A percentile compares a stretch with the other conserved stretches of the same genome.
Evolutionary conservation across 2,113 vertebrate species (phyloP).

Genomic region (Abramis brama): DNA sequence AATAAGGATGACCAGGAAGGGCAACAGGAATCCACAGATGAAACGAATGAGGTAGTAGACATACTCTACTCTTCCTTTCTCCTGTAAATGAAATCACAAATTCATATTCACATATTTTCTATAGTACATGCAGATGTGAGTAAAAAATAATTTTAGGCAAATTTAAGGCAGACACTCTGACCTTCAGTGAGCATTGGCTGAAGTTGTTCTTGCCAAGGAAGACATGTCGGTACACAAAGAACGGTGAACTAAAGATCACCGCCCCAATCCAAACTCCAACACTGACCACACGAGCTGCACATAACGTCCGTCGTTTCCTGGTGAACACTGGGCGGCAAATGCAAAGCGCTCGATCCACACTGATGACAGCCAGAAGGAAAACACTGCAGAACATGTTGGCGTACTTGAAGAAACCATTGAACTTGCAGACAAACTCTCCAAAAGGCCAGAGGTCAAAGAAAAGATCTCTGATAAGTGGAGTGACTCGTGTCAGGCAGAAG

Average conservation of each 20-base stretch:
- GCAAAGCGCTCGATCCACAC: slow-evolving; percentile 76
- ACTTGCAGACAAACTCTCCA: slow-evolving; percentile 75
- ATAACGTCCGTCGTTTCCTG: slow-evolving; percentile 60
- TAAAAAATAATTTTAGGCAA: no score
- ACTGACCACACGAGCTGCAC: slow-evolving; percentile 57
- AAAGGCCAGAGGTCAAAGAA: slow-evolving; percentile 75
- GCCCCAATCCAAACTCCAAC: slow-evolving; percentile 65
- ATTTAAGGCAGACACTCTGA: no score
- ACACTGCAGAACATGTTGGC: slow-evolving; percentile 81
- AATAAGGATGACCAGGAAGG: slow-evolving; percentile 72
- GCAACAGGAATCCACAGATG: slow-evolving; percentile 75
- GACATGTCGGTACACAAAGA: slow-evolving; percentile 66
- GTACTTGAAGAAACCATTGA: slow-evolving; percentile 77
- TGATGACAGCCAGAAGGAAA: slow-evolving; percentile 77
- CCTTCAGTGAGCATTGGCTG: slow-evolving; percentile 67
- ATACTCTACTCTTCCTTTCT: slow-evolving; percentile 30
- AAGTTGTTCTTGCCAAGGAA: slow-evolving; percentile 62
- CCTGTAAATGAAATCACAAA: slow-evolving; percentile 14
- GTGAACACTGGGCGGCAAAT: slow-evolving; percentile 74
- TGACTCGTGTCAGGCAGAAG: slow-evolving; percentile 68
- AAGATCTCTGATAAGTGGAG: slow-evolving; percentile 66
- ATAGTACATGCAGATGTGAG: no score
- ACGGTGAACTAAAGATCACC: slow-evolving; percentile 66
- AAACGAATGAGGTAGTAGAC: slow-evolving; percentile 69
- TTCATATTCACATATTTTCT: neutral